phyloP scores from a whole-genome alignment of 2,888 invertebrate species.

The Timandra comae region DNA sequence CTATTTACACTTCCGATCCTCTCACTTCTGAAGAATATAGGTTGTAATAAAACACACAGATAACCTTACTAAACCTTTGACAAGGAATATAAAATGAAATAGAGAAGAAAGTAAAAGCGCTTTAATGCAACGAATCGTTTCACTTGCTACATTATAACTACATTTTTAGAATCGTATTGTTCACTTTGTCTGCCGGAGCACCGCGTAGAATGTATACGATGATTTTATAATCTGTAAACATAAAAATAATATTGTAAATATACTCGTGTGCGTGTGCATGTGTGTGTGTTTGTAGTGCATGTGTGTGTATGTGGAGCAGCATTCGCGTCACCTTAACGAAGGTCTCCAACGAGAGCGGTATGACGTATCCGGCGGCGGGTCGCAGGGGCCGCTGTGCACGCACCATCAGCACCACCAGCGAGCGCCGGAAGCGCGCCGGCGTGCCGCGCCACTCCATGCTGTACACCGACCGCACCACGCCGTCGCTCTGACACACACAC shows the following conservation, averaged over 20 bases:
- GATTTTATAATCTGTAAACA: conserved; percentile 59
- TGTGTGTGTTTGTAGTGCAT: too few relatives aligned
- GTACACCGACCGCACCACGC: conserved; percentile 56
- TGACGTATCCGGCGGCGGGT: conserved; percentile 61
- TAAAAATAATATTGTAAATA: neutral
- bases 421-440: conserved; percentile 32
- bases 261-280: too few relatives aligned
- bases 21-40: too few relatives aligned
- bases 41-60: too few relatives aligned
- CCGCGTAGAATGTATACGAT: conserved; percentile 64
- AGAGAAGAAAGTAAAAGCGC: too few relatives aligned
- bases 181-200: conserved; percentile 57
- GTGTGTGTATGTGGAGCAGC: neutral
- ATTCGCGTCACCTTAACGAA: conserved; percentile 60
- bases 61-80: too few relatives aligned
- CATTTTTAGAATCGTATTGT: too few relatives aligned
- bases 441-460: conserved; percentile 46
- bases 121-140: too few relatives aligned
- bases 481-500: conserved; percentile 47
- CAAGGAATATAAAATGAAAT: too few relatives aligned
- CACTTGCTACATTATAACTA: too few relatives aligned
- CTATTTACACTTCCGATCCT: too few relatives aligned
- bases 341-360: conserved; percentile 69
- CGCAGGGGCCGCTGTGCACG: conserved; percentile 63
- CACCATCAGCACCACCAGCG: conserved; percentile 61